Evolutionary conservation across 1,140 invertebrate species (phyloP).

Genomic region (Heliconius hewitsoni): DNA sequence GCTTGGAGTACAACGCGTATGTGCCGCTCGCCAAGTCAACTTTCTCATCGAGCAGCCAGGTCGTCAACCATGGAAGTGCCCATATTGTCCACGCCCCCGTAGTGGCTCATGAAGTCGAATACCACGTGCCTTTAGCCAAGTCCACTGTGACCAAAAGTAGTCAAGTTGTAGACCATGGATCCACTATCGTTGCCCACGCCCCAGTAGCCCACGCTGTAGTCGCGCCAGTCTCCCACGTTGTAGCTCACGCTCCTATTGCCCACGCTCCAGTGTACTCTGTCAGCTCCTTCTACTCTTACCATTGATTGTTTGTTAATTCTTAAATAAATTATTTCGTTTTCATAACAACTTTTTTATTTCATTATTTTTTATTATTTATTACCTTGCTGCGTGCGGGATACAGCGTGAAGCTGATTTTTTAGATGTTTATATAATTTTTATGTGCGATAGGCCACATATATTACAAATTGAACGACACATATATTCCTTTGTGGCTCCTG

Average conservation of each 20-base stretch:
- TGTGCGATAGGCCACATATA: too few species aligned
- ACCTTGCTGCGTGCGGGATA: too few species aligned
- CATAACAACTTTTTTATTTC: background rate
- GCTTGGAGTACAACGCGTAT: conserved; percentile 50
- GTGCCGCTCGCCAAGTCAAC: conserved; percentile 57
- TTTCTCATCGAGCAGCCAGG: conserved; percentile 60
- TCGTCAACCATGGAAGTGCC: conserved; percentile 64
- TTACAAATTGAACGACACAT: too few species aligned
- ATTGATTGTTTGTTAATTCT: conserved; percentile 17
- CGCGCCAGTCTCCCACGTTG: conserved; percentile 47
- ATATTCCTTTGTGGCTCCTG: too few species aligned
- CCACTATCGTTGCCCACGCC: conserved; percentile 58
- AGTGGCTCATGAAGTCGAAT: conserved; percentile 53
- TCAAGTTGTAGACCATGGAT: conserved; percentile 65
- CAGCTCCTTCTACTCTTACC: conserved; percentile 41
- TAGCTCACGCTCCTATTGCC: conserved; percentile 39
- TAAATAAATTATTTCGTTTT: conserved; percentile 26
- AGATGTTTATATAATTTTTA: too few species aligned
- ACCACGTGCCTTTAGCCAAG: conserved; percentile 50
- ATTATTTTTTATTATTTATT: background rate
- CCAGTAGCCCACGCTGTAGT: conserved; percentile 44
- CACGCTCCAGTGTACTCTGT: conserved; percentile 52
- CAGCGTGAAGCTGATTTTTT: too few species aligned
- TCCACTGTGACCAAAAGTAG: conserved; percentile 64
- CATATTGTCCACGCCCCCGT: conserved; percentile 46